A percentile compares a stretch with the other conserved stretches of the same genome.
Evolutionary conservation across 2,888 invertebrate species (phyloP).

Genomic region (Andricus curvator): DNA sequence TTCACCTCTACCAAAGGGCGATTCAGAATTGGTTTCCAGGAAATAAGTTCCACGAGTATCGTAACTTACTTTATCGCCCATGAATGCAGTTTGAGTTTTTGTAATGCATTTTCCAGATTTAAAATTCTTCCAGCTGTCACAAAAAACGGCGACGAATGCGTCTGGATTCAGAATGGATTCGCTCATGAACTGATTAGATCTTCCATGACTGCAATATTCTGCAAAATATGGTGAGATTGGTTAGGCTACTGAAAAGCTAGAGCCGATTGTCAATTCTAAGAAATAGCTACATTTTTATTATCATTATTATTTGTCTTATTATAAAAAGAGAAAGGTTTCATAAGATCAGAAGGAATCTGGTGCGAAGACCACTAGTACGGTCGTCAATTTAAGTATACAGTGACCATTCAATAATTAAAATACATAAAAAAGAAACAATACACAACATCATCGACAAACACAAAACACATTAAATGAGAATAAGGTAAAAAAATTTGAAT

Average conservation of each 20-base stretch:
- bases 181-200: constrained; percentile 82
- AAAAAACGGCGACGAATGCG: constrained; percentile 81
- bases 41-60: constrained; percentile 81
- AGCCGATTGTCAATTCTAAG: not conserved
- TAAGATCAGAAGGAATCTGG: too few species aligned
- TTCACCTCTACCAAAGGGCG: constrained; percentile 80
- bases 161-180: constrained; percentile 82
- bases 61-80: constrained; percentile 80
- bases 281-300: too few species aligned
- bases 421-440: too few species aligned
- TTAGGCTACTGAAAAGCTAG: not conserved
- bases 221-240: constrained; percentile 61
- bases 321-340: too few species aligned
- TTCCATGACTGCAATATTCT: constrained; percentile 86
- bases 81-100: constrained; percentile 71
- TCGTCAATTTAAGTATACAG: too few species aligned
- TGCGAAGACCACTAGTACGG: too few species aligned
- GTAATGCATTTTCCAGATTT: constrained; percentile 76
- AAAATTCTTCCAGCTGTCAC: constrained; percentile 80
- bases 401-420: too few species aligned
- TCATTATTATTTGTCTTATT: too few species aligned
- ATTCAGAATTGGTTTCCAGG: constrained; percentile 81
- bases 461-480: too few species aligned
- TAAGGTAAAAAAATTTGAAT: too few species aligned
- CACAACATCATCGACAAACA: too few species aligned